Conservation (phyloP, 2,888 invertebrate genomes). For the Heliconius sara region DNA sequence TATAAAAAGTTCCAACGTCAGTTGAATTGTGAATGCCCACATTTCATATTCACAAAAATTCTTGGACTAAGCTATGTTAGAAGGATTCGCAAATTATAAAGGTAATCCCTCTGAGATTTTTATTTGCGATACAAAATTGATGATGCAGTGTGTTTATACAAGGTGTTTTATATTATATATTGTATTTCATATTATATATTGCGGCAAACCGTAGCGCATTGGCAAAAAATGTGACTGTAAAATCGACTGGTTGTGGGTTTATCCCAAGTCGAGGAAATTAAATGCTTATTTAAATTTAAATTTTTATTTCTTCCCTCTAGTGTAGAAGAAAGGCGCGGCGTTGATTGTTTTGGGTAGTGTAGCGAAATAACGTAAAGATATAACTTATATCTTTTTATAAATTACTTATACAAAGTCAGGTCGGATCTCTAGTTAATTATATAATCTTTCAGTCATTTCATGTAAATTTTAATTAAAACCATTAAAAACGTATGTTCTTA, state of each 20-base stretch:
- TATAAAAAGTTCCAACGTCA: conserved; percentile 36
- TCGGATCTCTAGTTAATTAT: background rate
- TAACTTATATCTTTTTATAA: no score
- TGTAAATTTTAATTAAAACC: conserved; percentile 23
- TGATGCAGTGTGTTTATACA: background rate
- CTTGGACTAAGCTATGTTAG: conserved; percentile 29
- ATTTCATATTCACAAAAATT: conserved; percentile 38
- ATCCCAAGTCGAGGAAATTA: no score
- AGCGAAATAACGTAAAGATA: no score
- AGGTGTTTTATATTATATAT: background rate
- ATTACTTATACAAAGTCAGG: no score
- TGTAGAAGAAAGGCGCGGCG: no score
- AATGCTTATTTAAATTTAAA: no score
- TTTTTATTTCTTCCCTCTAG: no score
- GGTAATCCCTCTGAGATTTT: conserved; percentile 21
- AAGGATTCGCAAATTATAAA: conserved; percentile 35
- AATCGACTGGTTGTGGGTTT: no score
- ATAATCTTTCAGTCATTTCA: conserved; percentile 17
- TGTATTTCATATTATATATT: background rate
- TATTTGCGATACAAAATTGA: conserved; percentile 10
- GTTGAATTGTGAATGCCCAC: conserved; percentile 30
- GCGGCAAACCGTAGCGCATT: no score
- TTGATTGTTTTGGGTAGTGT: no score
- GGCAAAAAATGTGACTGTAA: no score
- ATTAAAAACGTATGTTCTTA: conserved; percentile 33